Base-by-base conservation (phyloP, 1,140 invertebrate species). In the Achatina immaculata region DNA sequence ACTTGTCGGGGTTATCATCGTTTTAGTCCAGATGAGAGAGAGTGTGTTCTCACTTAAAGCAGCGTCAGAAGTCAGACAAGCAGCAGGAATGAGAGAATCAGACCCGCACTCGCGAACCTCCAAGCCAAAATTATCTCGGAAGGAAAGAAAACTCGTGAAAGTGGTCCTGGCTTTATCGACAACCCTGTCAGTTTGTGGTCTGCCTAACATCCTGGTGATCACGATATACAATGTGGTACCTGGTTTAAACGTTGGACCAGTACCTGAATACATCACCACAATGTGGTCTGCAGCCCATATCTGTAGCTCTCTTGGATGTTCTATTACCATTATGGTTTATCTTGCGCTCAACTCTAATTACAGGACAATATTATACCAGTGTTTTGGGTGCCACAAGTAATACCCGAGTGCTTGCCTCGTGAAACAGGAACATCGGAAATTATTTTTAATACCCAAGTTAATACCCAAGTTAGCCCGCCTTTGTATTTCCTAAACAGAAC, bases 291-390 rank as follows among this genome's bases (percentile, higher is more conserved):
- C 48, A 31, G 38, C 71, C 1, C 24, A 28, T 34, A 43, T 73
- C 14, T 73, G 6, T 21, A 34, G 31, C 34, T 31, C 71, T 16
- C 71, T 73, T 2, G 42, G 42, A 40, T 73, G 71, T 31, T 73
- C 71, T 16, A 28, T 43, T n/a, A 73, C 38, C 3, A 34, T 73
- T 2, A 24, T 48, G n/a, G 71, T 73, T 4, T 73, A 73, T 43
- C 28, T 40, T n/a, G 14, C 28, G 42, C 71, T 73, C 0, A 73
- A 73, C 45, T 73, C 71, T 21, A 51, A 51, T 34, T 73, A 43
- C 43, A 73, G 71, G 48, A 19, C 21, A 3, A 36, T 21, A 45
- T 34, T 48, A 31, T 62, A 34, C 16, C 58, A 31, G 16, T 62
- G 58, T 62, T 4, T 62, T 31, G n/a, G 28, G 31, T 34, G 21